phyloP scores from a whole-genome alignment of 2,113 vertebrate species.

The Eudorcas thomsonii region DNA sequence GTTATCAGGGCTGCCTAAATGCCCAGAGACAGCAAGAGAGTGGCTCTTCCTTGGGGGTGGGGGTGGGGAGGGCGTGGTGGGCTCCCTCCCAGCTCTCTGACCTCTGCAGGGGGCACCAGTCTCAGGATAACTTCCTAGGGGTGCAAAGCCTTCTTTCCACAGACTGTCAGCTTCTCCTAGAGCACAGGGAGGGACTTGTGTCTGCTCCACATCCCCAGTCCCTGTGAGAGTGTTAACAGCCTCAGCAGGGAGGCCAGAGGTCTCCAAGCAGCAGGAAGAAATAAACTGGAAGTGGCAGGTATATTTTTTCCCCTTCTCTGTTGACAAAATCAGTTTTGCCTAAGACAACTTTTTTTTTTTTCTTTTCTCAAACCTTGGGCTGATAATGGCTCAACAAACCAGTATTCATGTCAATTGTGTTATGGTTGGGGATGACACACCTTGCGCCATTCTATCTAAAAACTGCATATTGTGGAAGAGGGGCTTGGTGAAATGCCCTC shows the following conservation, averaged over 20 bases:
- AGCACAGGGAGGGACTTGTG: neutral
- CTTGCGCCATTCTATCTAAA: neutral
- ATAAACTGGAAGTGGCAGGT: neutral
- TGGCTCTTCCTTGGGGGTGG: neutral
- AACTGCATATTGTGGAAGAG: neutral
- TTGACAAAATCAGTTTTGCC: neutral
- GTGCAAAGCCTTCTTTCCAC: neutral
- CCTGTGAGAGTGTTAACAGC: neutral
- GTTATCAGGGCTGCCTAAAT: neutral
- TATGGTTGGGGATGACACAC: neutral
- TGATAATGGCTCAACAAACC: neutral
- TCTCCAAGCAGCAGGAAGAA: neutral
- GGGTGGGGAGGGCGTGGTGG: rapidly evolving
- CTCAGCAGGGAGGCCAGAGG: neutral
- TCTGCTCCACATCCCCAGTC: rapidly evolving
- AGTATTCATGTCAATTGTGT: neutral
- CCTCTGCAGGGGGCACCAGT: neutral
- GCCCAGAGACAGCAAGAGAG: no score
- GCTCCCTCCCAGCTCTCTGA: neutral
- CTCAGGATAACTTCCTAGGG: no score
- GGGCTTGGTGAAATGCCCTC: neutral
- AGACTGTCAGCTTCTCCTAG: neutral
- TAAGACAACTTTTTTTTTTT: neutral
- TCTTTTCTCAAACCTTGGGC: neutral
- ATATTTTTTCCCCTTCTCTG: neutral